Percentiles rank a stretch among this genome's conserved stretches.
phyloP scores from a whole-genome alignment of 2,797 vertebrate species.

The Bradypodion ventrale region DNA sequence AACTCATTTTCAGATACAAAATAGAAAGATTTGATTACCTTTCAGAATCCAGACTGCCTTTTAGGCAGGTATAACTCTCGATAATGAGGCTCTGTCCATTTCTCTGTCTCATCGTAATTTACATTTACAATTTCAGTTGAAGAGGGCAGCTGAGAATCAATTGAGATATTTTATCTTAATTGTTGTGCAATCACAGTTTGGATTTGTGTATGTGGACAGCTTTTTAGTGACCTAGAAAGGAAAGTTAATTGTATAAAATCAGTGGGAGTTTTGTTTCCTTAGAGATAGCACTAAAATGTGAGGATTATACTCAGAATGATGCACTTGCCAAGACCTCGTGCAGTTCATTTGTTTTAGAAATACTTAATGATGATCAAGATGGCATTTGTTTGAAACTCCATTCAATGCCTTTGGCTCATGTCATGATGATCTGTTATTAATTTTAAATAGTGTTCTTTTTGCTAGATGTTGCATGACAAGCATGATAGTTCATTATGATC shows the following conservation, averaged over 20 bases:
- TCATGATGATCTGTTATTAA: neutral
- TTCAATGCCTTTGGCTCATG: neutral
- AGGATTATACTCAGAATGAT: neutral
- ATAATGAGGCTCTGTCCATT: neutral
- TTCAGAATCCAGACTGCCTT: neutral
- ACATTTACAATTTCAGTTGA: neutral
- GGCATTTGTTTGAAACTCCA: neutral
- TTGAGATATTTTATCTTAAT: conserved; percentile 17
- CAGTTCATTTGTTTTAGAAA: neutral
- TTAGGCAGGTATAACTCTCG: neutral
- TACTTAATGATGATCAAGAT: neutral
- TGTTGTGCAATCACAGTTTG: neutral
- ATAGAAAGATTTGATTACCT: neutral
- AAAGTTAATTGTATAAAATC: neutral
- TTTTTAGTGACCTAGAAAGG: neutral
- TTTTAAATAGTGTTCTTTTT: neutral
- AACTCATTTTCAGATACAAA: neutral
- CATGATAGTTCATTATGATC: neutral
- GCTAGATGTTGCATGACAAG: neutral
- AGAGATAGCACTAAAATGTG: neutral
- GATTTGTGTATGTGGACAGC: conserved; percentile 13
- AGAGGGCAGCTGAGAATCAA: conserved; percentile 12
- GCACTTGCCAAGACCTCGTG: neutral
- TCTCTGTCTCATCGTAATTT: neutral
- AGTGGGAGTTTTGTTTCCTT: neutral